Conservation (phyloP, 2,113 vertebrate genomes). For the Tauraco erythrolophus region DNA sequence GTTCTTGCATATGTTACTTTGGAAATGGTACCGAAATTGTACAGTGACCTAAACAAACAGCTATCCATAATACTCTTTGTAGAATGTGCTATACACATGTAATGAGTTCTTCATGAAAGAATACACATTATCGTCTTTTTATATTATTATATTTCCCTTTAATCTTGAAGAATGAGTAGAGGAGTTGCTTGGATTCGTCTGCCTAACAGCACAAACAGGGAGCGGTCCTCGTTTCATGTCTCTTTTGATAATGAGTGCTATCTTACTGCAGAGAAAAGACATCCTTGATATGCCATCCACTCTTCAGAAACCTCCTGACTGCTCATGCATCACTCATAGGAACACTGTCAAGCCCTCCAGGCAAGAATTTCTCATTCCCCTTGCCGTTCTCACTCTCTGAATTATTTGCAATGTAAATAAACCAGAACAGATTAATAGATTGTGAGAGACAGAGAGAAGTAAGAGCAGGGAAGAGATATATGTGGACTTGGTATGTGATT, state of each 20-base stretch:
- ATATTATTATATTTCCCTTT: neutral
- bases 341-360: neutral
- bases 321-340: neutral
- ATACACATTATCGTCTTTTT: neutral
- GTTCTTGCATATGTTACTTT: neutral
- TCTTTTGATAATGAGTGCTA: neutral
- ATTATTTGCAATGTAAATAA: constrained; percentile 21
- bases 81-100: neutral
- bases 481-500: neutral
- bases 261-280: neutral
- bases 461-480: neutral
- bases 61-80: neutral
- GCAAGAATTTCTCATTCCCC: neutral
- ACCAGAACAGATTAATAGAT: neutral
- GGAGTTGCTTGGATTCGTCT: neutral
- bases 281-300: neutral
- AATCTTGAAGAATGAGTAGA: neutral
- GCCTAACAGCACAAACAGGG: neutral
- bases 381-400: neutral
- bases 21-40: neutral
- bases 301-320: neutral
- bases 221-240: neutral
- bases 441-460: neutral
- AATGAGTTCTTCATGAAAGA: neutral
- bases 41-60: neutral